phyloP scores from a whole-genome alignment of 2,888 invertebrate species.

The Acanthosepion pharaonis region DNA sequence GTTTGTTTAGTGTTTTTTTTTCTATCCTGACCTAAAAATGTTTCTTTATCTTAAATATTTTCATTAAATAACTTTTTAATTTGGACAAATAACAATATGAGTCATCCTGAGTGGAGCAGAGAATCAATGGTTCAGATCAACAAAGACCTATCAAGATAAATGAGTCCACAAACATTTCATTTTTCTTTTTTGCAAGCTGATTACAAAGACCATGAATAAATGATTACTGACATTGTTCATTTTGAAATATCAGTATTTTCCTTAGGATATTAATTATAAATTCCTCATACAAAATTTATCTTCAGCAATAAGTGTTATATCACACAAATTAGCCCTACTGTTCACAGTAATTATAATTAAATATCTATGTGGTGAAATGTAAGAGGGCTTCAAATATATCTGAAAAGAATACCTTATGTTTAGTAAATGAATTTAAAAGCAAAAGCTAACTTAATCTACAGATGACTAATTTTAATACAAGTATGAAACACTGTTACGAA shows the following conservation, averaged over 20 bases:
- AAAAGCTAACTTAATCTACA: not conserved
- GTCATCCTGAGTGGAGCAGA: not conserved
- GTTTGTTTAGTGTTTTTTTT: not conserved
- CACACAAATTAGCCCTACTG: no score
- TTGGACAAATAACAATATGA: not conserved
- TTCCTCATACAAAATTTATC: not conserved
- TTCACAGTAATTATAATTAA: no score
- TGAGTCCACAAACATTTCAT: not conserved
- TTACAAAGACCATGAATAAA: not conserved
- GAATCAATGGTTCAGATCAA: not conserved
- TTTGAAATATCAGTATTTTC: not conserved
- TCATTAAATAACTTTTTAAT: not conserved
- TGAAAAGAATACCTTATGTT: no score
- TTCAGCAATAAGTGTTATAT: not conserved
- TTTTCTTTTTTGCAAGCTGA: not conserved
- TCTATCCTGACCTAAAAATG: not conserved
- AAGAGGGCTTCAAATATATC: no score
- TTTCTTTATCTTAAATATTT: not conserved
- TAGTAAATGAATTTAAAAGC: no score
- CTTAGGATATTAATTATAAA: not conserved
- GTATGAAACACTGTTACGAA: not conserved
- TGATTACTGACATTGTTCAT: not conserved
- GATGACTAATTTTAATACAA: no score
- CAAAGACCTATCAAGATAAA: not conserved
- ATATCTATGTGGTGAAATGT: no score